Evolutionary conservation across 2,113 vertebrate species (phyloP).

Genomic region (Phainopepla nitens): DNA sequence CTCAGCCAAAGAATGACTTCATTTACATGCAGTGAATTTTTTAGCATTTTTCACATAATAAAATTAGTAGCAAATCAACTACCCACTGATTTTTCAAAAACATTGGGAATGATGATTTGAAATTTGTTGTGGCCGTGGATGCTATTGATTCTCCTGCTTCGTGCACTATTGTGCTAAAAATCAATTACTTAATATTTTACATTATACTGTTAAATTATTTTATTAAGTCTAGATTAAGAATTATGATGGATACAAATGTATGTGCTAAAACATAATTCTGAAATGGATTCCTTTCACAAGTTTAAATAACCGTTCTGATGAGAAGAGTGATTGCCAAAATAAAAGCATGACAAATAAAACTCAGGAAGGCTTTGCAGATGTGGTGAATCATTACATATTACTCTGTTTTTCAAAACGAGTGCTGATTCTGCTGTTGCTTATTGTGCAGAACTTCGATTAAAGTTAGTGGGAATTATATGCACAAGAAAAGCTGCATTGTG

Average conservation of each 20-base stretch:
- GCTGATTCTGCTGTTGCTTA: not conserved
- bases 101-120: slow-evolving; percentile 41
- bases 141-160: slow-evolving; percentile 57
- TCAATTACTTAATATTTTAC: slow-evolving; percentile 70
- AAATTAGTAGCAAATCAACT: slow-evolving; percentile 54
- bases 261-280: slow-evolving; percentile 49
- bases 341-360: slow-evolving; percentile 45
- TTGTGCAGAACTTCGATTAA: not conserved
- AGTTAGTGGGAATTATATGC: not conserved
- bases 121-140: slow-evolving; percentile 56
- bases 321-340: slow-evolving; percentile 56
- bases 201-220: slow-evolving; percentile 69
- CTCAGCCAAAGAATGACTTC: slow-evolving; percentile 21
- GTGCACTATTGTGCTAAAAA: slow-evolving; percentile 52
- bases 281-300: slow-evolving; percentile 44
- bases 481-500: not conserved
- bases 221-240: slow-evolving; percentile 70
- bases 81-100: slow-evolving; percentile 47
- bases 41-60: slow-evolving; percentile 42
- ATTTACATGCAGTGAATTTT: slow-evolving; percentile 25
- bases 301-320: slow-evolving; percentile 46
- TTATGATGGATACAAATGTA: slow-evolving; percentile 61
- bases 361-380: slow-evolving; percentile 33
- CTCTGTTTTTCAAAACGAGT: slow-evolving; percentile 30
- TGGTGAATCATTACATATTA: not conserved